A percentile compares a stretch with the other conserved stretches of the same genome.
These are phyloP conservation scores for Danionella dracula DNA, from an alignment of 2,797 vertebrate genomes.

Conservation along the genomic window DNA sequence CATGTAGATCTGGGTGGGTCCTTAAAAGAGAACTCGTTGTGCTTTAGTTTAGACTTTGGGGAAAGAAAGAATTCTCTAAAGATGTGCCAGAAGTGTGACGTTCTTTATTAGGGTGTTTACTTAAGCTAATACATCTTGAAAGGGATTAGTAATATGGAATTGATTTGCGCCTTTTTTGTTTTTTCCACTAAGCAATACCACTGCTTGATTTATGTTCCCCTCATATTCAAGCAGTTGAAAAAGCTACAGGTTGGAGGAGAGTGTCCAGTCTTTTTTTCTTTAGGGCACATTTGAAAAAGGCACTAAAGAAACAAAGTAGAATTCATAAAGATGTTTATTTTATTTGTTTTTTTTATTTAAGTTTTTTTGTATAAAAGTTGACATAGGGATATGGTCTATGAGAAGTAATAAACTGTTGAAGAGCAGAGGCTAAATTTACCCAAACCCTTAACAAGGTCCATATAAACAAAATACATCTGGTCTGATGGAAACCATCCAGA, in stretches of 20 bases:
- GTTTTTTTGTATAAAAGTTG: conserved; percentile 8
- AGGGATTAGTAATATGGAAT: conserved; percentile 21
- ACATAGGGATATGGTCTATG: background rate
- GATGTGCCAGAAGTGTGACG: conserved; percentile 29
- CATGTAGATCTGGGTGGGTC: conserved; percentile 31
- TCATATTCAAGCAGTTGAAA: conserved; percentile 30
- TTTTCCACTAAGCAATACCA: conserved; percentile 34
- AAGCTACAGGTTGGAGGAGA: background rate
- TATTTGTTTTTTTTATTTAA: background rate
- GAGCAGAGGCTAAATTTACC: conserved; percentile 7
- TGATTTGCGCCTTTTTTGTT: background rate
- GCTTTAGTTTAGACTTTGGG: conserved; percentile 17
- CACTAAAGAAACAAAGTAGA: too few relatives aligned
- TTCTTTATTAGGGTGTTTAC: conserved; percentile 33
- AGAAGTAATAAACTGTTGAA: background rate
- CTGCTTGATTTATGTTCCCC: conserved; percentile 33
- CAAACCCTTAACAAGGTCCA: conserved; percentile 11
- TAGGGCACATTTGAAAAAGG: conserved; percentile 39
- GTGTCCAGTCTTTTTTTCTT: background rate
- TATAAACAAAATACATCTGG: conserved; percentile 24
- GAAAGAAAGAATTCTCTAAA: conserved; percentile 31
- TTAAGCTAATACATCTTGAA: conserved; percentile 25
- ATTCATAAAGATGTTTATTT: too few relatives aligned
- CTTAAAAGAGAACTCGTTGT: conserved; percentile 35
- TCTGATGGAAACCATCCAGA: conserved; percentile 17